Conservation (phyloP, 1,140 invertebrate species). For the Leptinotarsa lineolata region DNA sequence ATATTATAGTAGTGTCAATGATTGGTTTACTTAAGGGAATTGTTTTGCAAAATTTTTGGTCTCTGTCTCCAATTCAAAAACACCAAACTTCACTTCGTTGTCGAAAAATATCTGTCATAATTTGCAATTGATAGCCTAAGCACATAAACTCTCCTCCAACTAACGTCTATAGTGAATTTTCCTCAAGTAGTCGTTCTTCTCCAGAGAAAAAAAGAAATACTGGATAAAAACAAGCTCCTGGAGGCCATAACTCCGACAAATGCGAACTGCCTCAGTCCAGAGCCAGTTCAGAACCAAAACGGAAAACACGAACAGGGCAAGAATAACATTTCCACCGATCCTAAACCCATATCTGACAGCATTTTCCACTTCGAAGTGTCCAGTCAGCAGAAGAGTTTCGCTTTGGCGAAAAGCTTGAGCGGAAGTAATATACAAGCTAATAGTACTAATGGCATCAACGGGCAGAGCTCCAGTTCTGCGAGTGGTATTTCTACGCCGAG, state of each 20-base stretch:
- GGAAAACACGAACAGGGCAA: conserved; percentile 55
- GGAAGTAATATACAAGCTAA: conserved; percentile 53
- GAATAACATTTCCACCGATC: conserved; percentile 55
- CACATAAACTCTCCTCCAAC: too few species aligned
- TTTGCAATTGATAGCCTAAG: too few species aligned
- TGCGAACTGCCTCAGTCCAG: conserved; percentile 58
- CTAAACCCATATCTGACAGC: conserved; percentile 37
- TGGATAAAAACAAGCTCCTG: conserved; percentile 60
- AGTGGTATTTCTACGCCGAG: conserved; percentile 62
- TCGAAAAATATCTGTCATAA: too few species aligned
- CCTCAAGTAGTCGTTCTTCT: conserved; percentile 35
- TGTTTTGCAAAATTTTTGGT: too few species aligned
- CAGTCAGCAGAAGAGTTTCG: conserved; percentile 38
- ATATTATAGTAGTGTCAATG: too few species aligned
- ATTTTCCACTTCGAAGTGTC: conserved; percentile 35
- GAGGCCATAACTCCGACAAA: conserved; percentile 53
- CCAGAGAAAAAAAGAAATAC: conserved; percentile 60
- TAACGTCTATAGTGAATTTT: conserved; percentile 9
- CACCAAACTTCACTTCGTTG: too few species aligned
- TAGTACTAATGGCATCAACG: conserved; percentile 54
- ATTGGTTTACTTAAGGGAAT: too few species aligned
- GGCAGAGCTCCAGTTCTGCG: conserved; percentile 59
- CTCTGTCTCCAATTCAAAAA: too few species aligned
- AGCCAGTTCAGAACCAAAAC: conserved; percentile 49
- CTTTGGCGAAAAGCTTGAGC: conserved; percentile 50